These are phyloP conservation scores for Tor tambroides DNA, from an alignment of 2,113 vertebrate species.

Conservation along the genomic window DNA sequence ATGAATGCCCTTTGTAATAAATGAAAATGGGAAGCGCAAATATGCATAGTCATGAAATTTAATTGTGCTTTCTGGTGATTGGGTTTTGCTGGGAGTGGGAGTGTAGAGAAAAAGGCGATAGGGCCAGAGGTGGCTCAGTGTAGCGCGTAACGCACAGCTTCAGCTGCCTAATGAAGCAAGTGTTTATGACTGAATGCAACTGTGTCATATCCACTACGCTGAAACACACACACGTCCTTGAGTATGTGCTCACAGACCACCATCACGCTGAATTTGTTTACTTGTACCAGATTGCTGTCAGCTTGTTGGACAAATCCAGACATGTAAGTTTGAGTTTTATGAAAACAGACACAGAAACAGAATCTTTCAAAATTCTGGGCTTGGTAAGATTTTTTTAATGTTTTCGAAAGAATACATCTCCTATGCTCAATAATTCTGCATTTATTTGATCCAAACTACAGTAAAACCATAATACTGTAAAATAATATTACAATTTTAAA, in stretches of 20 bases:
- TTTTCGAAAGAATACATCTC: no score
- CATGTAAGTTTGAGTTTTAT: no score
- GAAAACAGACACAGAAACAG: no score
- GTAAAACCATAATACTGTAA: no score
- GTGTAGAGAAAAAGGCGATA: conserved; percentile 57
- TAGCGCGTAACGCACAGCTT: conserved; percentile 81
- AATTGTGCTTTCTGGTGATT: conserved; percentile 84
- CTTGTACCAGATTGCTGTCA: not conserved
- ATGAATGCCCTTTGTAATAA: conserved; percentile 85
- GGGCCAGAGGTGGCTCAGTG: conserved; percentile 84
- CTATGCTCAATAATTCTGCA: no score
- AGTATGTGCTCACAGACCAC: conserved; percentile 2
- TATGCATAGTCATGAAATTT: conserved; percentile 87
- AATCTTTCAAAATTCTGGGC: no score
- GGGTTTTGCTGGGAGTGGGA: conserved; percentile 70
- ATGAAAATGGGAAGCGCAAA: conserved; percentile 84
- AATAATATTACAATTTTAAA: no score
- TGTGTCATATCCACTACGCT: conserved; percentile 81
- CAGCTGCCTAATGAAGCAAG: conserved; percentile 87
- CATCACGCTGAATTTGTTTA: not conserved
- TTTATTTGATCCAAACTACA: no score
- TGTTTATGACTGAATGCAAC: conserved; percentile 85
- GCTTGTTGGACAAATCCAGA: no score
- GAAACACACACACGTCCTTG: conserved; percentile 50
- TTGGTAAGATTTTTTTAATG: no score